Base-by-base conservation (phyloP, 2,888 invertebrate species). In the Geotrupes spiniger region DNA sequence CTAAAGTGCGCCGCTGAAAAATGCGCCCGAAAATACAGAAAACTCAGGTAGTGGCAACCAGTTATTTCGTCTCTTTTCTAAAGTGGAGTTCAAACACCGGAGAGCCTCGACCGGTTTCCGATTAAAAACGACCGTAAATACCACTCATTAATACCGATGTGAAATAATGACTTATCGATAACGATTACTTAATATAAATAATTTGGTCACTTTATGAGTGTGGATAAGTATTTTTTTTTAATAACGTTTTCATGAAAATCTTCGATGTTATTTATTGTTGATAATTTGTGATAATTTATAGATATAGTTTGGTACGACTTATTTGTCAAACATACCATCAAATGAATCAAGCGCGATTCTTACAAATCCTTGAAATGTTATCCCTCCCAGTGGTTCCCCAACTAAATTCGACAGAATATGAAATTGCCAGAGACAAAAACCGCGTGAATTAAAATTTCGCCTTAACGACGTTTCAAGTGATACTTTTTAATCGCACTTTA, bases 111-210 rank as follows among this genome's bases (percentile, higher is more conserved):
- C 58, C 56, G 58, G 58, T 58, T 21, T 57, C 49, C 49, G 51
- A 52, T 56, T 57, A 57, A 54, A 52, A 53, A 56, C 53, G 43
- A 40, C 57, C 54, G 52, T 57, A 57, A 56, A 58, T 51, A 56
- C 58, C 56, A 54, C 56, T 56, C 58, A 58, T 58, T 58, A 58
- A 56, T 56, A 58, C 51, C 53, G 49, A 51, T 56, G 54, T 54
- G 54, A 58, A 58, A 53, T 58, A 58, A 56, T 52, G 52, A 52
- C 54, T 45, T 46, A 40, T 47, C 52, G 58, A 58, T 56, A 58
- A 58, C 58, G 56, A 56, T 58, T 58, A 58, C 58, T 56, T 58
- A 58, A 56, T 58, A 56, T 53, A 52, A 53, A 53, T 51, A 46
- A 53, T 52, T 40, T 43, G 51, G 26, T 38, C 38, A 11, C 16